Conservation (phyloP, 1,140 invertebrate species). For the Rhopalosiphum maidis region DNA sequence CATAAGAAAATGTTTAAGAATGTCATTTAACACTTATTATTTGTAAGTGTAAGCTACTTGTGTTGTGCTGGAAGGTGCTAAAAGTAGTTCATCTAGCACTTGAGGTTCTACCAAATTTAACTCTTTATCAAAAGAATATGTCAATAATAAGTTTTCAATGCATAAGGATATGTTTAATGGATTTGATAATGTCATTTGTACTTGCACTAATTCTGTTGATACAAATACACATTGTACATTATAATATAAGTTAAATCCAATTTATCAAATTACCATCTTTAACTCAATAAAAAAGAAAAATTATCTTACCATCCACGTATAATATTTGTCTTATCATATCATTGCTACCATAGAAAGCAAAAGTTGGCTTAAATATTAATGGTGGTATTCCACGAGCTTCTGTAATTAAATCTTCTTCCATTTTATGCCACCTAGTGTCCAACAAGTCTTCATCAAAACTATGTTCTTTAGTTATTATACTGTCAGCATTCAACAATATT, state of each 20-base stretch:
- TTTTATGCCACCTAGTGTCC: constrained; percentile 67
- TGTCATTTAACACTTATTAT: not conserved
- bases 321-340: constrained; percentile 74
- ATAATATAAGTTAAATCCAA: not conserved
- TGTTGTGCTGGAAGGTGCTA: constrained; percentile 52
- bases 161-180: constrained; percentile 55
- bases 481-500: constrained; percentile 48
- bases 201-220: constrained; percentile 48
- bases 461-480: constrained; percentile 55
- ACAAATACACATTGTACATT: constrained; percentile 20
- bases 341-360: constrained; percentile 72
- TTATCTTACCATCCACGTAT: constrained; percentile 74
- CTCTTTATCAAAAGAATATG: constrained; percentile 28
- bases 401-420: constrained; percentile 80
- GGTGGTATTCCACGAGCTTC: constrained; percentile 74
- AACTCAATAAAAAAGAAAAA: constrained; percentile 28
- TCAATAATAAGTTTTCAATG: constrained; percentile 53
- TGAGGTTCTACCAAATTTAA: constrained; percentile 27
- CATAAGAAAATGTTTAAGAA: not conserved
- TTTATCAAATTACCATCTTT: not conserved
- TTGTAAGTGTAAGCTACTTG: constrained; percentile 21
- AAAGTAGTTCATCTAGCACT: constrained; percentile 40
- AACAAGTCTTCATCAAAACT: constrained; percentile 61
- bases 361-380: constrained; percentile 79
- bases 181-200: constrained; percentile 58